Evolutionary conservation across 2,113 vertebrate genomes (phyloP), one percentile per base, ranked within the genome.

Genomic region (Merops nubicus): DNA sequence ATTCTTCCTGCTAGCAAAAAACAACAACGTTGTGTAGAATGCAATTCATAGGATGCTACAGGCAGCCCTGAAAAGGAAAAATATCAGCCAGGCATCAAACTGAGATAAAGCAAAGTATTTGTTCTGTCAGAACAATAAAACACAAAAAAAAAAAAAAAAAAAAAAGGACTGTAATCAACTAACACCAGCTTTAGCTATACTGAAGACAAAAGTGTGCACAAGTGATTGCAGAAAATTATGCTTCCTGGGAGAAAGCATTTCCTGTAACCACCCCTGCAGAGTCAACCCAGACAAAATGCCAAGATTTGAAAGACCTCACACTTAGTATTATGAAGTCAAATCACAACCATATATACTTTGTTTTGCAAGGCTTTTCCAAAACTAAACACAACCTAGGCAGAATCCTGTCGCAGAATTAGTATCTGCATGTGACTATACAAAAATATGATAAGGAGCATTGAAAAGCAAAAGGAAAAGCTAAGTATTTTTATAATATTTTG

Each of bases 41-140:
- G 16, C 60, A 60, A 87, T 48, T 84, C 77, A 92, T 4, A 75
- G 60, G 77, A 89, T 86, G 74, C 72, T 84, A 48, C n/a, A 31
- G 60, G 68, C 92, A 94, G 79, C 69, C 45, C 73, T 72, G 76
- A 67, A 81, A 89, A 89, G 33, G 62, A 86, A 88, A 91, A 96
- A 21, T 56, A 80, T 74, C 85, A 85, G 65, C 64, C 57, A 60
- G 85, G 80, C 85, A 50, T 29, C 67, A 43, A 86, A 90, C 2
- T 25, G 54, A 88, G 91, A 93, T 67, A 88, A 91, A 94, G 60
- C 43, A 64, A 91, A 68, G 65, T 40, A 75, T 86, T 96, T 91
- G 91, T 86, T 91, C 76, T 75, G 83, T 34, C 22, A 85, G 73
- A 91, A 96, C 80, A 94, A 91, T 64, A 69, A 34, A 56, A 93